Evolutionary conservation across 37 sponge, comb jelly and placozoan genomes (phyloP).

Genomic region (Lycopodina hypogea): DNA sequence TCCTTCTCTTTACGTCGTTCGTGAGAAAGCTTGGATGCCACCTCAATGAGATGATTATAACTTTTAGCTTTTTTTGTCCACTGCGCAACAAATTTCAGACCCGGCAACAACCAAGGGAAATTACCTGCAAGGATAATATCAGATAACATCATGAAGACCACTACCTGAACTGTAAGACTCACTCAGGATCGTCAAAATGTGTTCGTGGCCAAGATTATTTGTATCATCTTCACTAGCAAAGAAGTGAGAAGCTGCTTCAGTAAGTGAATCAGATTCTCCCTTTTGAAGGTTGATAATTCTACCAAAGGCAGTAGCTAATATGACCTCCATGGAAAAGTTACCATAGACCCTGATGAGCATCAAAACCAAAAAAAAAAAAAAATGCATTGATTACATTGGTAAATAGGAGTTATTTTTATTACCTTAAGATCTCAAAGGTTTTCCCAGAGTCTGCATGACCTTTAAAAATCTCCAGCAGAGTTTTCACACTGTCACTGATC

Average conservation of each 20-base stretch:
- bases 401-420: not conserved
- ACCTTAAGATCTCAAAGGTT: conserved; percentile 57
- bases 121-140: conserved; percentile 15
- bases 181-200: not conserved
- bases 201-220: not conserved
- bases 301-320: conserved; percentile 68
- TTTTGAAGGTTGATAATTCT: conserved; percentile 23
- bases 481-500: conserved; percentile 28
- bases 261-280: conserved; percentile 46
- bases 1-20: not conserved
- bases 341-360: conserved; percentile 22
- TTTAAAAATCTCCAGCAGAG: conserved; percentile 24
- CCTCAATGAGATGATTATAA: too few relatives aligned
- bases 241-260: conserved; percentile 28
- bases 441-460: conserved; percentile 30
- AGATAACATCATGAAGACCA: not conserved
- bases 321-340: conserved; percentile 53
- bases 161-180: not conserved
- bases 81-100: not conserved
- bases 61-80: not conserved
- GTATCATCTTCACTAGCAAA: conserved; percentile 6
- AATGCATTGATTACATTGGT: not conserved
- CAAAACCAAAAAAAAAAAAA: not conserved
- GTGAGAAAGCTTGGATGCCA: not conserved
- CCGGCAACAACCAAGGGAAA: too few relatives aligned